phyloP scores from a whole-genome alignment of 2,888 invertebrate species.

The Gymnosoma rotundatum region DNA sequence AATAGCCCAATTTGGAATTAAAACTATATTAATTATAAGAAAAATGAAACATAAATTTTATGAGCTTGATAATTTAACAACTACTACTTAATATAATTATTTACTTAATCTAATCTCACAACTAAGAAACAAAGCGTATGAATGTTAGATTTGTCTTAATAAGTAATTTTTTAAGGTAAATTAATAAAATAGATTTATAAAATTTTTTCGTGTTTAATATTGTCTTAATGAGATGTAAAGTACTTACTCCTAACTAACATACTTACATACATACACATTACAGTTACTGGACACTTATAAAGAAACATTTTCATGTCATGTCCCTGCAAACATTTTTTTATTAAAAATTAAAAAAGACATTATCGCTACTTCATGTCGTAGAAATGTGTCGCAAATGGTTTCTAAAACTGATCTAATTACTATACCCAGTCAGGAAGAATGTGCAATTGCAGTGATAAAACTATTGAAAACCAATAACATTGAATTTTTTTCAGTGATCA shows the following conservation, averaged over 20 bases:
- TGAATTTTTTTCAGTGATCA: too few species aligned
- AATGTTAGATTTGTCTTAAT: too few species aligned
- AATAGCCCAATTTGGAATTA: conserved; percentile 49
- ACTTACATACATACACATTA: conserved; percentile 1
- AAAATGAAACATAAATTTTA: conserved; percentile 15
- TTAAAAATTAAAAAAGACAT: too few species aligned
- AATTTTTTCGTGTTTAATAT: not conserved
- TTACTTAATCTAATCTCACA: not conserved
- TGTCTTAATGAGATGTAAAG: not conserved
- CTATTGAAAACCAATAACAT: too few species aligned
- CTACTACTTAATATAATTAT: conserved; percentile 8
- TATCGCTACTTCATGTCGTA: too few species aligned
- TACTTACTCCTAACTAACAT: conserved; percentile 19
- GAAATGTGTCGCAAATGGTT: too few species aligned
- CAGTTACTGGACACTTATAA: too few species aligned
- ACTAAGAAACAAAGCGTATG: not conserved
- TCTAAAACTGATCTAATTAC: too few species aligned
- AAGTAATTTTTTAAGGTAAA: not conserved
- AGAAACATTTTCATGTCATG: conserved; percentile 42
- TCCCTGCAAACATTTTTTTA: not conserved
- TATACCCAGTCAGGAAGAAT: too few species aligned
- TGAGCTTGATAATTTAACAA: conserved; percentile 14
- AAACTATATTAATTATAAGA: conserved; percentile 38
- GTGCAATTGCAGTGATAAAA: too few species aligned
- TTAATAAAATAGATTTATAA: conserved; percentile 10